These are phyloP conservation scores for Forbesichthys agassizii DNA, from an alignment of 2,113 vertebrate species.

Conservation along the genomic window DNA sequence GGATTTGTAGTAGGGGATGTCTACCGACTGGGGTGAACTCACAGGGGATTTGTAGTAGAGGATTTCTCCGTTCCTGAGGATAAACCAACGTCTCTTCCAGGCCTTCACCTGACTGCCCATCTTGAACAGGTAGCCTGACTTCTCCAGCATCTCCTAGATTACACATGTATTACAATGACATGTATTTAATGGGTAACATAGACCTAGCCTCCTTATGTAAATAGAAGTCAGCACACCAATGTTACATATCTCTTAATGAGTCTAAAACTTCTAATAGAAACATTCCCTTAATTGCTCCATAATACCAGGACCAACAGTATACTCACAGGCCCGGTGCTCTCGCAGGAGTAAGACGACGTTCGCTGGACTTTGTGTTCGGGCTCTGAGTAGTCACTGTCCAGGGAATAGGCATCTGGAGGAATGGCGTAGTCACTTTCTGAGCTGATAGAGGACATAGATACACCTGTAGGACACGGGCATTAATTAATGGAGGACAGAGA, in stretches of 20 bases:
- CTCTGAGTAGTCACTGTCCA: slow-evolving; percentile 88
- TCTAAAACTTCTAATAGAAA: too few relatives aligned
- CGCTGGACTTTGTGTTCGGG: slow-evolving; percentile 89
- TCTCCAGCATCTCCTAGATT: slow-evolving; percentile 83
- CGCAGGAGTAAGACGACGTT: slow-evolving; percentile 88
- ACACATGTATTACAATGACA: not conserved
- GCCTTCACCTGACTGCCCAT: slow-evolving; percentile 87
- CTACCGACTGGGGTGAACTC: slow-evolving; percentile 57
- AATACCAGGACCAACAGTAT: not conserved
- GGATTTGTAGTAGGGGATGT: too few relatives aligned
- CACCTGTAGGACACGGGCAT: slow-evolving; percentile 65
- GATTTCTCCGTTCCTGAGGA: slow-evolving; percentile 86
- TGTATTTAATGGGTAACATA: too few relatives aligned
- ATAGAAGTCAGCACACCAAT: too few relatives aligned
- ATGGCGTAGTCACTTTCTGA: slow-evolving; percentile 91
- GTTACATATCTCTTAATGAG: too few relatives aligned
- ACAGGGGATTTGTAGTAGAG: slow-evolving; percentile 91
- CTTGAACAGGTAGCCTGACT: slow-evolving; percentile 89
- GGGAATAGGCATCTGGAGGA: slow-evolving; percentile 86
- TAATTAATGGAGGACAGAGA: not conserved
- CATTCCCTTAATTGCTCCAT: too few relatives aligned
- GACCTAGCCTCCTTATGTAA: too few relatives aligned
- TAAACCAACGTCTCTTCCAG: slow-evolving; percentile 91
- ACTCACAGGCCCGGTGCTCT: slow-evolving; percentile 79
- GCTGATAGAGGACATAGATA: slow-evolving; percentile 90